Conservation (phyloP, 2,888 invertebrate species). For the Ectobius pallidus region DNA sequence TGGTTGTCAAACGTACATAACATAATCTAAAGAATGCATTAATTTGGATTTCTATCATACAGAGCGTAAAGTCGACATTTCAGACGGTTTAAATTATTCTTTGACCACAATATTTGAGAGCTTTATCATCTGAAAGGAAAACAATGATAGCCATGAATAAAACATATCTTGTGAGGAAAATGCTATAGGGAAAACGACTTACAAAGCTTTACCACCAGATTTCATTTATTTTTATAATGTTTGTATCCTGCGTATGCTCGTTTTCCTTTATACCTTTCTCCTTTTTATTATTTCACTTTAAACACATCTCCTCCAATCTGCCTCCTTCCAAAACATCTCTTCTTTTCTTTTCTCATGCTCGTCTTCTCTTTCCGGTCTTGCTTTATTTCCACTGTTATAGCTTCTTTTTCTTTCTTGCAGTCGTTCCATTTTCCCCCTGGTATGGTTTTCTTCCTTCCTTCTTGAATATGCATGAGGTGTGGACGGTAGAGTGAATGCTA, state of each 20-base stretch:
- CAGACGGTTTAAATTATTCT: too few relatives aligned
- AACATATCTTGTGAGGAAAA: too few relatives aligned
- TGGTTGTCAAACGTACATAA: too few relatives aligned
- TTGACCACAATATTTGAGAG: too few relatives aligned
- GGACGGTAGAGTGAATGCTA: not conserved
- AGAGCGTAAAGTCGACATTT: too few relatives aligned
- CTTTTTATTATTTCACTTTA: not conserved
- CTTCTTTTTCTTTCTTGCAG: not conserved
- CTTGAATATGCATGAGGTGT: slow-evolving; percentile 8
- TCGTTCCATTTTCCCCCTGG: not conserved
- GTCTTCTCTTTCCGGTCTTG: not conserved
- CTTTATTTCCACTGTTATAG: not conserved
- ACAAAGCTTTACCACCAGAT: too few relatives aligned
- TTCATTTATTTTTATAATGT: too few relatives aligned
- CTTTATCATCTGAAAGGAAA: too few relatives aligned
- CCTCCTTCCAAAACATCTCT: not conserved
- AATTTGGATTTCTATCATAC: too few relatives aligned
- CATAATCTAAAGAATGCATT: too few relatives aligned
- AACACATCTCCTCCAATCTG: slow-evolving; percentile 5
- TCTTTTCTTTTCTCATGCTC: not conserved
- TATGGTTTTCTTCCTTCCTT: not conserved
- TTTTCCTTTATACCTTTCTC: not conserved
- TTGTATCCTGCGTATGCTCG: not conserved
- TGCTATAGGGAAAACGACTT: too few relatives aligned
- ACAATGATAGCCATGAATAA: too few relatives aligned